Conservation (phyloP, 2,888 invertebrate species). For the Hydropsyche betteni region DNA sequence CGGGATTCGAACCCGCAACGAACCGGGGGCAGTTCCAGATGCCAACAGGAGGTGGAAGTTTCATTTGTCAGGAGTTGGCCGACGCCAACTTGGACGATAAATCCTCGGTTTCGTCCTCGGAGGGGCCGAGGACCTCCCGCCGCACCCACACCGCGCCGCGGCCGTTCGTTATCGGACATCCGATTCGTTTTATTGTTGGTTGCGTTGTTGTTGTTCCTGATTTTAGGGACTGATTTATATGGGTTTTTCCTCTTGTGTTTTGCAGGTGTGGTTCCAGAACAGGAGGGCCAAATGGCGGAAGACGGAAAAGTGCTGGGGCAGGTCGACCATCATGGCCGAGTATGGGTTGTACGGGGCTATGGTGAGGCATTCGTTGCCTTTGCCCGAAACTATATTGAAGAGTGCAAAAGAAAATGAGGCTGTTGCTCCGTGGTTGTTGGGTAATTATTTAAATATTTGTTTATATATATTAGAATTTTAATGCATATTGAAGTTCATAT, state of each 20-base stretch:
- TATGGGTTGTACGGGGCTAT: constrained; percentile 99
- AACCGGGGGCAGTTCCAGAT: constrained; percentile 36
- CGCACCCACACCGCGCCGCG: not conserved
- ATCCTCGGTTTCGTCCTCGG: constrained; percentile 40
- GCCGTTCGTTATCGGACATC: not conserved
- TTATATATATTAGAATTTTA: constrained; percentile 38
- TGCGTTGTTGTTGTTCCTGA: not conserved
- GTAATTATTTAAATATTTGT: constrained; percentile 67
- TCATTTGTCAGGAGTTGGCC: constrained; percentile 47
- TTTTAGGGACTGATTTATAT: not conserved
- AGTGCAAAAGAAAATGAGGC: constrained; percentile 96
- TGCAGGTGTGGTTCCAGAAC: constrained; percentile 99
- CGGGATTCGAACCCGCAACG: constrained; percentile 6
- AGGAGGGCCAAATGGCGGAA: constrained; percentile 99
- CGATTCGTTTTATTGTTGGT: no score
- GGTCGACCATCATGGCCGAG: constrained; percentile 99
- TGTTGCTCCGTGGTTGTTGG: constrained; percentile 99
- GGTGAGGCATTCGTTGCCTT: constrained; percentile 97
- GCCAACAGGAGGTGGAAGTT: constrained; percentile 46
- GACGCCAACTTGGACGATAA: constrained; percentile 47
- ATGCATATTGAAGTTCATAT: not conserved
- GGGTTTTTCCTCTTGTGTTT: constrained; percentile 47
- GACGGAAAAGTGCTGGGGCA: constrained; percentile 99
- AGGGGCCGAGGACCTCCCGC: not conserved
- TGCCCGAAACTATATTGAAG: constrained; percentile 98